Evolutionary conservation across 2,113 vertebrate genomes (phyloP).

Genomic region (Carlito syrichta): DNA sequence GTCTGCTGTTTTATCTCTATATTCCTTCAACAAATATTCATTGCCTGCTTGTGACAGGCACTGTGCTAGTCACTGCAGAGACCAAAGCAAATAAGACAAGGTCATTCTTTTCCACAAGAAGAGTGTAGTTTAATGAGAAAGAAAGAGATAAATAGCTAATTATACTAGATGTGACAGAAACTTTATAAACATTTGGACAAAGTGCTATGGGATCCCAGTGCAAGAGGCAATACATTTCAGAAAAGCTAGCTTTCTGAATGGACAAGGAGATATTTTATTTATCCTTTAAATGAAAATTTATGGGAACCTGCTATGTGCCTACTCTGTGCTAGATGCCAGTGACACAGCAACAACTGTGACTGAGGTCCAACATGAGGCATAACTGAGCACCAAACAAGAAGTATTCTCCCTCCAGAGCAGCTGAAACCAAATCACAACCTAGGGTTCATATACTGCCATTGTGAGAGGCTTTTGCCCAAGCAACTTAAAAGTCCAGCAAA

Average conservation of each 20-base stretch:
- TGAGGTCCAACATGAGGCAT: background rate
- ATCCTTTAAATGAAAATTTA: background rate
- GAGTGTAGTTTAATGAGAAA: background rate
- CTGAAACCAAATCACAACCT: background rate
- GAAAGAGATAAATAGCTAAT: background rate
- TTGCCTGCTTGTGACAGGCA: background rate
- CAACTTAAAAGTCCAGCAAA: slow-evolving; percentile 12
- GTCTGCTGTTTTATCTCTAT: background rate
- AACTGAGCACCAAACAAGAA: background rate
- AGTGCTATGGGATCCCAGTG: background rate
- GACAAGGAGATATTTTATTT: background rate
- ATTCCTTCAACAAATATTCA: background rate
- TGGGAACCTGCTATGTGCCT: background rate
- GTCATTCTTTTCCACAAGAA: background rate
- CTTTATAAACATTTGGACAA: background rate
- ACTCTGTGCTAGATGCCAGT: background rate
- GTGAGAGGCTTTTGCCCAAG: background rate
- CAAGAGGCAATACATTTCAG: background rate
- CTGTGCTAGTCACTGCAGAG: background rate
- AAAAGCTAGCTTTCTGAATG: background rate
- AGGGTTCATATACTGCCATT: background rate
- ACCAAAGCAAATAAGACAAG: background rate
- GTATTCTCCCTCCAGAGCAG: background rate
- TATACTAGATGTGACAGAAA: background rate
- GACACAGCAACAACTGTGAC: background rate